These are phyloP conservation scores for Drosophila busckii DNA, from an alignment of 1,140 invertebrate species.

Conservation along the genomic window DNA sequence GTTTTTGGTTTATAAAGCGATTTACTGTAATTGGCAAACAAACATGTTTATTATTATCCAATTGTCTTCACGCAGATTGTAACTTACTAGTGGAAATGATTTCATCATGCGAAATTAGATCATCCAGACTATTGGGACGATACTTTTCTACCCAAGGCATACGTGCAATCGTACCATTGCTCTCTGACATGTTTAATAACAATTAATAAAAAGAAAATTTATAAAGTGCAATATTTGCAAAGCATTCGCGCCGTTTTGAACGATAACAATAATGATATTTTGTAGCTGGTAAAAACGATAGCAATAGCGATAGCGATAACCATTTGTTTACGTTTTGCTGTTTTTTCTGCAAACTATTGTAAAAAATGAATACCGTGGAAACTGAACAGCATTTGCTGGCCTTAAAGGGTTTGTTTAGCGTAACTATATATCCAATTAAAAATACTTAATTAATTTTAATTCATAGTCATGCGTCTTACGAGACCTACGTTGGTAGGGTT, in stretches of 20 bases:
- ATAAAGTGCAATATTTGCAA: conserved; percentile 1
- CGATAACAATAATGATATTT: no score
- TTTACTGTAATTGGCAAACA: conserved; percentile 83
- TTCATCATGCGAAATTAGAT: conserved; percentile 98
- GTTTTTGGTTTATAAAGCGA: conserved; percentile 94
- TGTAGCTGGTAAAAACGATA: no score
- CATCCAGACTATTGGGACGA: conserved; percentile 92
- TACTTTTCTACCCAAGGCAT: conserved; percentile 95
- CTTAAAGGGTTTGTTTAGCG: conserved; percentile 33
- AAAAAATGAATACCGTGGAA: conserved; percentile 42
- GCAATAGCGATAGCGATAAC: no score
- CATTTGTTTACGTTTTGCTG: conserved; percentile 10
- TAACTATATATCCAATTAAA: background rate
- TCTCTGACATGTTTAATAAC: conserved; percentile 48
- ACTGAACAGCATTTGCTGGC: conserved; percentile 54
- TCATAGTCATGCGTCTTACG: conserved; percentile 57
- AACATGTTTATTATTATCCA: background rate
- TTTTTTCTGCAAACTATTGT: background rate
- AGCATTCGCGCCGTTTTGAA: conserved; percentile 37
- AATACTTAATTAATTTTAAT: background rate
- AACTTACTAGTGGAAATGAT: conserved; percentile 96
- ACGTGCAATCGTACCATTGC: conserved; percentile 41
- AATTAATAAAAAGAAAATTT: background rate
- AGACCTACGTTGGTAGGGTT: conserved; percentile 47
- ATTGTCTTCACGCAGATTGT: background rate